Conservation (phyloP, 2,888 invertebrate genomes). For the Drosophila colorata region DNA sequence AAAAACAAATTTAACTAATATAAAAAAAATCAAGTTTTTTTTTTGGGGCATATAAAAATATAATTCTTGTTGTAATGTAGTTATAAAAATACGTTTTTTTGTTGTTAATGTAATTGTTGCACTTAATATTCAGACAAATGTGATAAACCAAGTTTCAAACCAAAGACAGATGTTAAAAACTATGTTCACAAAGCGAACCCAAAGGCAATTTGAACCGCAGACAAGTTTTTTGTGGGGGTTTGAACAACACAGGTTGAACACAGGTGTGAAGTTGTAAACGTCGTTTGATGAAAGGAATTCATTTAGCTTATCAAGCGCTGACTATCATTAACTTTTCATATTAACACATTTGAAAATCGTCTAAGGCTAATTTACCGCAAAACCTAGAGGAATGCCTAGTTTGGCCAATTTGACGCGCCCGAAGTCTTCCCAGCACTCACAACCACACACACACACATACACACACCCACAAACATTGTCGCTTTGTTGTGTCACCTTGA, state of each 20-base stretch:
- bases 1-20: too few species aligned
- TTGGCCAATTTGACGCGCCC: conserved; percentile 37
- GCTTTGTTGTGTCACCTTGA: conserved; percentile 63
- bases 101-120: too few species aligned
- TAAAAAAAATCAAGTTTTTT: too few species aligned
- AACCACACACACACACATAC: background rate
- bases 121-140: too few species aligned
- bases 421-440: background rate
- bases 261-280: conserved; percentile 8
- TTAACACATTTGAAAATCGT: conserved; percentile 51
- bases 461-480: background rate
- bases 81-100: too few species aligned
- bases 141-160: too few species aligned
- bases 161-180: background rate
- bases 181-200: background rate
- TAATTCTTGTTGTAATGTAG: too few species aligned
- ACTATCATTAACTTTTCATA: conserved; percentile 25
- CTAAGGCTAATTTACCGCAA: conserved; percentile 64
- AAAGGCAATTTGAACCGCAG: background rate
- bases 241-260: background rate
- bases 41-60: too few species aligned
- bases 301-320: conserved; percentile 24
- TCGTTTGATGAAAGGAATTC: conserved; percentile 24
- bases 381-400: conserved; percentile 29
- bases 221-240: too few species aligned